Evolutionary conservation across 2,797 vertebrate species (phyloP).

Genomic region (Sebastes trivittatus): DNA sequence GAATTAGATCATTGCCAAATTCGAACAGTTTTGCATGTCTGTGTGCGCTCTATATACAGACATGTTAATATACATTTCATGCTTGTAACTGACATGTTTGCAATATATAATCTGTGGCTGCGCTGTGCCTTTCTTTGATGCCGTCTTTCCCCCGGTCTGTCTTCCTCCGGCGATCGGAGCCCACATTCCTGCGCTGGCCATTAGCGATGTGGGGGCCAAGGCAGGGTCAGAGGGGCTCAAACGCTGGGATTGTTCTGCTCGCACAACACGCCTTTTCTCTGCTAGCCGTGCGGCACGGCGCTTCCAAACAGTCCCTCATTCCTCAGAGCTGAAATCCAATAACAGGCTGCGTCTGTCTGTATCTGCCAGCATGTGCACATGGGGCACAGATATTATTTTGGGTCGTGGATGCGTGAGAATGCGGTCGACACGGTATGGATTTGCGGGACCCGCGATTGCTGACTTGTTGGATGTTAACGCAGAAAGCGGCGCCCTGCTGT

Average conservation of each 20-base stretch:
- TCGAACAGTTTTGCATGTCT: conserved; percentile 41
- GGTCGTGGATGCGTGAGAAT: conserved; percentile 9
- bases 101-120: conserved; percentile 18
- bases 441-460: not conserved
- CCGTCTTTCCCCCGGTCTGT: conserved; percentile 19
- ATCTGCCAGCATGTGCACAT: conserved; percentile 33
- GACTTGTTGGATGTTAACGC: conserved; percentile 2
- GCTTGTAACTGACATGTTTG: conserved; percentile 10
- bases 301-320: conserved; percentile 70
- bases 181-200: conserved; percentile 93
- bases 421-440: not conserved
- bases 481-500: conserved; percentile 29
- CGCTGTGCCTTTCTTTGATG: conserved; percentile 64
- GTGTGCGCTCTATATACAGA: conserved; percentile 32
- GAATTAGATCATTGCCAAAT: conserved; percentile 60
- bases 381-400: conserved; percentile 36
- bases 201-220: conserved; percentile 91
- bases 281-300: conserved; percentile 75
- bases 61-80: conserved; percentile 28
- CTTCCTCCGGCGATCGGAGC: conserved; percentile 75
- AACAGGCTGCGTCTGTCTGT: conserved; percentile 43
- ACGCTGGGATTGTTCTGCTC: conserved; percentile 90
- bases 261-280: conserved; percentile 93
- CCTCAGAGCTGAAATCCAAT: conserved; percentile 51
- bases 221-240: conserved; percentile 92